These are phyloP conservation scores for Grus americana DNA, from an alignment of 2,113 vertebrate genomes.

Conservation along the genomic window DNA sequence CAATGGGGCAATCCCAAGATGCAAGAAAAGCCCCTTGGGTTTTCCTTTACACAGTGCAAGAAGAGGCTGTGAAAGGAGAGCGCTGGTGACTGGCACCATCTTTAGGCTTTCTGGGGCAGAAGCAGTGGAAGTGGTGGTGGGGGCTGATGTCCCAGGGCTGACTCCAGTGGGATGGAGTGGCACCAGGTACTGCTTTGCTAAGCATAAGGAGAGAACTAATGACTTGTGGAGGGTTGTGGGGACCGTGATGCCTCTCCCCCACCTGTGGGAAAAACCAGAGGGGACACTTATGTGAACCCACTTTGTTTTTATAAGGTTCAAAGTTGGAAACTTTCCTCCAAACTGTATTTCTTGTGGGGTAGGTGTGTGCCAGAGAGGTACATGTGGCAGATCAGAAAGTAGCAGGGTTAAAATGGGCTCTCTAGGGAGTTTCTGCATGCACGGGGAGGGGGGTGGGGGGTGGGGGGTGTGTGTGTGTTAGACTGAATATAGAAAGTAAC, in stretches of 20 bases:
- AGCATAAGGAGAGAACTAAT: neutral
- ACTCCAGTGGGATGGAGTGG: neutral
- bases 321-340: neutral
- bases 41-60: neutral
- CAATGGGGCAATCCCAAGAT: neutral
- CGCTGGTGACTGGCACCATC: neutral
- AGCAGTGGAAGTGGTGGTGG: neutral
- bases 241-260: neutral
- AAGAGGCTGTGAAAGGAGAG: neutral
- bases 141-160: neutral
- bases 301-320: neutral
- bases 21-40: neutral
- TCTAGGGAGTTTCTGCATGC: neutral
- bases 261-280: neutral
- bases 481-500: neutral
- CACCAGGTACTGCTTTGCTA: neutral
- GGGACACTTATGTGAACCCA: neutral
- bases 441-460: no score
- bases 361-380: neutral
- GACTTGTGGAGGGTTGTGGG: neutral
- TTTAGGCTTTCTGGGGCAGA: neutral
- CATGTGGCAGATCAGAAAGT: neutral
- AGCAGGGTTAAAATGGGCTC: neutral
- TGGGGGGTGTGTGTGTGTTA: neutral
- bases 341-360: fast-evolving